These are phyloP conservation scores for Xiphophorus birchmanni DNA, from an alignment of 2,797 vertebrate species.

Conservation along the genomic window DNA sequence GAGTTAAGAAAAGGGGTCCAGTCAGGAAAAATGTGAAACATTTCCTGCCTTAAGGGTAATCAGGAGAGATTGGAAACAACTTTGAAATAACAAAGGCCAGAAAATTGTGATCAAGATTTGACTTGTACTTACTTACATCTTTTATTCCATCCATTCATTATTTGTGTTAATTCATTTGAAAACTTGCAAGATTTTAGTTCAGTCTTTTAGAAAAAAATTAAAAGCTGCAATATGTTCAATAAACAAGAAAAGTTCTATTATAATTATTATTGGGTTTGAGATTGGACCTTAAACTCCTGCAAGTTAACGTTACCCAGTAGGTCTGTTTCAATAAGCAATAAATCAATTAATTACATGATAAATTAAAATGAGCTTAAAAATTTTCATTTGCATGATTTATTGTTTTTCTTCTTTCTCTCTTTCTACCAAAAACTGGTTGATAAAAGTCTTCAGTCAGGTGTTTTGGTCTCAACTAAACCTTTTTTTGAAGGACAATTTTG, in stretches of 20 bases:
- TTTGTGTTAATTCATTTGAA: neutral
- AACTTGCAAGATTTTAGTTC: neutral
- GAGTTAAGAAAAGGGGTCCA: slow-evolving; percentile 18
- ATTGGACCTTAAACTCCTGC: neutral
- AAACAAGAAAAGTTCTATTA: neutral
- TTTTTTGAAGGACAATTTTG: too few relatives aligned
- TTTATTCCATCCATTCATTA: neutral
- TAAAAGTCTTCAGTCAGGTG: too few relatives aligned
- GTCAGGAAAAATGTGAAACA: slow-evolving; percentile 39
- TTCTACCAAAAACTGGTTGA: too few relatives aligned
- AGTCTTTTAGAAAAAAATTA: neutral
- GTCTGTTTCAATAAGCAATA: too few relatives aligned
- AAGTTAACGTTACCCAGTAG: neutral
- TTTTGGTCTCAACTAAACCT: too few relatives aligned
- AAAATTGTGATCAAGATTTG: neutral
- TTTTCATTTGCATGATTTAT: too few relatives aligned
- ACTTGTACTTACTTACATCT: neutral
- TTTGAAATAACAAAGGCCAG: slow-evolving; percentile 22
- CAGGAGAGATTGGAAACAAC: neutral
- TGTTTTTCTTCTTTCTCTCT: too few relatives aligned
- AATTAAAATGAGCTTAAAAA: too few relatives aligned
- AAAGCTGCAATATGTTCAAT: neutral
- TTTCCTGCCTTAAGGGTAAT: slow-evolving; percentile 26
- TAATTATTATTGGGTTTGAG: neutral
- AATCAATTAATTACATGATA: too few relatives aligned